Base-by-base conservation (phyloP, 2,888 invertebrate genomes). In the Tupiocoris notatus region DNA sequence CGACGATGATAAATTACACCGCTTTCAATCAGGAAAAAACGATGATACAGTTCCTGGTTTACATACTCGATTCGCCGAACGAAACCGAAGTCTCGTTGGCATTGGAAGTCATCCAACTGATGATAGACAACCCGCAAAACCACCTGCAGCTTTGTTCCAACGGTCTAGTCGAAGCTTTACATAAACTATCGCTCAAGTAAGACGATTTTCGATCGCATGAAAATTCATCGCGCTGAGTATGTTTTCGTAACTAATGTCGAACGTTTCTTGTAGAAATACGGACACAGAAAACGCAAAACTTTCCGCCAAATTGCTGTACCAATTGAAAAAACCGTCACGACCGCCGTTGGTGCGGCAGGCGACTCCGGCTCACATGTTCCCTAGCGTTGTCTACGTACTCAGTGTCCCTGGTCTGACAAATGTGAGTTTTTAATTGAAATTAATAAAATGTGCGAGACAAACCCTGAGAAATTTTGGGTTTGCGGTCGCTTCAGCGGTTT, bases 21-120 rank as follows among this genome's bases (percentile, higher is more conserved):
- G n/a, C n/a, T n/a, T n/a, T n/a, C n/a, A n/a, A n/a, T n/a, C 62
- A 73, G 73, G 73, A 73, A 22, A 61, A 54, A 39, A 62, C 73
- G 21, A 73, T 73, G 73, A 25, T 73, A 9, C 73, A 73, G 54
- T 73, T 73, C 39, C 39, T 73, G 22, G 73, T 63, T 16, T 73
- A 73, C 63, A 73, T 73, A 39, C 54, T 73, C 16, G 73, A 73
- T 17, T 73, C 73, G 1, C 63, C 73, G 20, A 73, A 73, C 62
- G 63, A 62, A 18, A 39, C 17, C 6, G 73, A 73, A 63, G 73
- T 73, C 6, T 17, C 20, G 0, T 18, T 73, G 63, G 73, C 62
- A 16, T 39, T 73, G 22, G 73, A 73, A 73, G 73, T 73, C 21
- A 63, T 73, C 20, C 54, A 73, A 16, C 21, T 73, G 39, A 62